Evolutionary conservation across 2,888 invertebrate genomes (phyloP), one percentile per base, ranked within the genome.

Genomic region (Lepidochitona cinerea): DNA sequence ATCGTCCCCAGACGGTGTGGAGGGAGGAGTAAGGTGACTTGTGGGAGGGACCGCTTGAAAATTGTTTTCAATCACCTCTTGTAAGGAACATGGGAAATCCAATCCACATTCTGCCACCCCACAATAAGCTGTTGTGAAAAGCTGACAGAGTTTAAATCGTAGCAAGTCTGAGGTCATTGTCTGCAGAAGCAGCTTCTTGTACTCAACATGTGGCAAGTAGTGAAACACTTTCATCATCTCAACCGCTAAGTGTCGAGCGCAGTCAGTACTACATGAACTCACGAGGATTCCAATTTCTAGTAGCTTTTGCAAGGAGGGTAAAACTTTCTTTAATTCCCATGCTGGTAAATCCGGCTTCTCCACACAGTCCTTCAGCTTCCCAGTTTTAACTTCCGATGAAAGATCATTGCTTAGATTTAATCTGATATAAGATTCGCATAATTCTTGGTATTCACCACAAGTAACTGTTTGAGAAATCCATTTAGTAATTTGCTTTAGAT

Each of bases 1-100:
- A 37, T 78, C 80, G 37, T 79, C 80, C 33, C 80, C 80, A 4
- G 81, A 77, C n/a, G 83, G 82, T 0, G 83, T 80, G 0, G 78
- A 79, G 5, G 83, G 82, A n/a, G 83, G 83, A 5, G 80, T 80
- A 26, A 80, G 41, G 3, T 70, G 77, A 53, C 75, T 77, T 35
- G 73, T 74, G 37, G 77, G 75, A 2, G 81, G 81, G 18, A 71
- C 49, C 26, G 77, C 77, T 37, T 59, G 68, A 66, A 71, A 83
- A 70, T 81, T 81, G 67, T 79, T 73, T 36, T 79, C 76, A 4
- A 80, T 66, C 9, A 85, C 71, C n/a, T 77, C 75, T 18, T 72
- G 52, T 12, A 84, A 59, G 6, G 79, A 76, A 18, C 70, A 65
- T n/a, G 83, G 82, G 65, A 84, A 82, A 14, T 78, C 78, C 53